Evolutionary conservation across 2,888 invertebrate species (phyloP), one percentile per base, ranked within the genome.

Genomic region (Cataglyphis rosenhaueri): DNA sequence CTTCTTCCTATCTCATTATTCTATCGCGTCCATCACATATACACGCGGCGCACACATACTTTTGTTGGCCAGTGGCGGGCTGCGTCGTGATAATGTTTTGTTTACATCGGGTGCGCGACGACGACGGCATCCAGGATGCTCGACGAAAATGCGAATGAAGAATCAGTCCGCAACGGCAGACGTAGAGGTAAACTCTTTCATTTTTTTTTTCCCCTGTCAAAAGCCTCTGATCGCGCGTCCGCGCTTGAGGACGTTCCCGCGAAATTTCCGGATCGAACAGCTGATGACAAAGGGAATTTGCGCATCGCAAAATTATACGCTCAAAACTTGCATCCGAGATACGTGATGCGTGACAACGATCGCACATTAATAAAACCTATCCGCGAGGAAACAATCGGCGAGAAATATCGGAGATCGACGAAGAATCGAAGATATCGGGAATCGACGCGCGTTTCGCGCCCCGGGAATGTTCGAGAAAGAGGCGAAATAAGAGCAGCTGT

Each of bases 61-160:
- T 41, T 76, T 12, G 57, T 74, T 76, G 73, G 64, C 18, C 71
- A 84, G 81, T 87, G 78, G 61, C 68, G 79, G 83, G 84, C 85
- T 64, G 81, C 87, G 85, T 87, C 85, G 86, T 76, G 71, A 84
- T 78, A 57, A 87, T 87, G 86, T 86, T 75, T 90, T 91, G 85
- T 91, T 91, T 89, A 90, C 86, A 74, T 82, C 55, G 29, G 10
- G 29, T 29, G 55, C 68, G 15, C 38, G 55, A 66, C 66, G 48
- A 66, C 29, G 6, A 29, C 68, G 9, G 15, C 12, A 12, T 64
- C 8, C 41, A 74, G 75, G 62, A 83, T 44, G 55, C 21, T 57
- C 76, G 52, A 75, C 52, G 65, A 83, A 57, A 74, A 73, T 48
- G 29, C 44, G 59, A 57, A 64, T 15, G 55, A 62, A 32, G 71